Conservation (phyloP, 2,797 vertebrate species). For the Parambassis ranga region DNA sequence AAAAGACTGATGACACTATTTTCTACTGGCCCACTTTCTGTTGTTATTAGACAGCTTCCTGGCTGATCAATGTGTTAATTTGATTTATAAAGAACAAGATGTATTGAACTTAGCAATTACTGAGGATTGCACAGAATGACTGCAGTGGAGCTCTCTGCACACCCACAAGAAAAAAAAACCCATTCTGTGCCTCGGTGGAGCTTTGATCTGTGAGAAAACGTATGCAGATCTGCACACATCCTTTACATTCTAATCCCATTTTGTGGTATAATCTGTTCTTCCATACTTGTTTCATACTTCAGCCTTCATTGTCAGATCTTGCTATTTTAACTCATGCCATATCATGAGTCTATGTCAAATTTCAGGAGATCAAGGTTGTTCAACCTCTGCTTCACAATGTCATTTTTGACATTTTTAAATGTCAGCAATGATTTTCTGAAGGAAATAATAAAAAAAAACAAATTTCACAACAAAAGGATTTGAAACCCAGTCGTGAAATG, state of each 20-base stretch:
- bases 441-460: background rate
- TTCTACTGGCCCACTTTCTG: conserved; percentile 43
- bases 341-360: conserved; percentile 13
- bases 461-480: background rate
- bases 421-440: background rate
- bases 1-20: conserved; percentile 56
- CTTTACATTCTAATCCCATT: conserved; percentile 48
- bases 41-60: conserved; percentile 62
- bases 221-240: conserved; percentile 38
- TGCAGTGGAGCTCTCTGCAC: conserved; percentile 38
- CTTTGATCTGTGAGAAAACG: conserved; percentile 50
- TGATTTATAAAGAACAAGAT: conserved; percentile 74
- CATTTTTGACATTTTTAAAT: conserved; percentile 19
- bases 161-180: conserved; percentile 50
- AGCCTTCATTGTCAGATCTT: conserved; percentile 26
- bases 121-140: conserved; percentile 51
- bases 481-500: conserved; percentile 29
- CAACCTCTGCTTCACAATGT: conserved; percentile 19
- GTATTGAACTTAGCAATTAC: conserved; percentile 68
- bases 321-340: conserved; percentile 27
- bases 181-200: conserved; percentile 36
- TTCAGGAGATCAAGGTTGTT: conserved; percentile 14
- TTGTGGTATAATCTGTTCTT: conserved; percentile 42
- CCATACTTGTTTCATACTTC: conserved; percentile 20
- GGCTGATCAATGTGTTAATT: conserved; percentile 71